Evolutionary conservation across 2,113 vertebrate species (phyloP).

Genomic region (Athene cunicularia): DNA sequence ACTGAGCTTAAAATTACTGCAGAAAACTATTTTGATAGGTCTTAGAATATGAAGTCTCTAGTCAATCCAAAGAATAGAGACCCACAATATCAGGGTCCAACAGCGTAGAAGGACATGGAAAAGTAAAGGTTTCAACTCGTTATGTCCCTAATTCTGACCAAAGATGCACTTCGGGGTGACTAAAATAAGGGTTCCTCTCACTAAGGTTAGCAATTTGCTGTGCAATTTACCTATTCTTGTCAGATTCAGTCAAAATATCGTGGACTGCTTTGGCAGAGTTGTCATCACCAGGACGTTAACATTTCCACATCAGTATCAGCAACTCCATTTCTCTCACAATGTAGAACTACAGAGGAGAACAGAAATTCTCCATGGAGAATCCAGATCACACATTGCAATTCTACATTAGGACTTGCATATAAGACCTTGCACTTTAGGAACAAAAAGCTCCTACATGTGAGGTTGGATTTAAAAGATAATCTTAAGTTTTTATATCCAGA

Average conservation of each 20-base stretch:
- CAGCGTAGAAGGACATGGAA: background rate
- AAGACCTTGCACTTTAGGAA: background rate
- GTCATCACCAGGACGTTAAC: background rate
- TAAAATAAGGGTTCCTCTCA: background rate
- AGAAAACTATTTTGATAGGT: background rate
- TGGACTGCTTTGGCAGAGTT: background rate
- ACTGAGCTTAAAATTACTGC: background rate
- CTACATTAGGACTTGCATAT: background rate
- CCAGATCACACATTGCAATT: background rate
- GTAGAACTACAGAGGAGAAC: background rate
- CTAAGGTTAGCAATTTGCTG: background rate
- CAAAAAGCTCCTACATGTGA: accelerated
- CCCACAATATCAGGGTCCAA: background rate
- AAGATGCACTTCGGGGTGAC: background rate
- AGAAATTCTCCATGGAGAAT: background rate
- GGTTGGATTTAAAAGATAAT: background rate
- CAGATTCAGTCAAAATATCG: background rate
- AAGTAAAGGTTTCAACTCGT: background rate
- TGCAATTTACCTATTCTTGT: background rate
- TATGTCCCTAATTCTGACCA: background rate
- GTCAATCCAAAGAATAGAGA: background rate
- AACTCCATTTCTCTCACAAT: background rate
- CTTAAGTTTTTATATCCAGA: background rate
- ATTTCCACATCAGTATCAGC: background rate
- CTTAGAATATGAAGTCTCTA: background rate